Evolutionary conservation across 2,888 invertebrate species (phyloP), one percentile per base, ranked within the genome.

Genomic region (Diogma glabrata): DNA sequence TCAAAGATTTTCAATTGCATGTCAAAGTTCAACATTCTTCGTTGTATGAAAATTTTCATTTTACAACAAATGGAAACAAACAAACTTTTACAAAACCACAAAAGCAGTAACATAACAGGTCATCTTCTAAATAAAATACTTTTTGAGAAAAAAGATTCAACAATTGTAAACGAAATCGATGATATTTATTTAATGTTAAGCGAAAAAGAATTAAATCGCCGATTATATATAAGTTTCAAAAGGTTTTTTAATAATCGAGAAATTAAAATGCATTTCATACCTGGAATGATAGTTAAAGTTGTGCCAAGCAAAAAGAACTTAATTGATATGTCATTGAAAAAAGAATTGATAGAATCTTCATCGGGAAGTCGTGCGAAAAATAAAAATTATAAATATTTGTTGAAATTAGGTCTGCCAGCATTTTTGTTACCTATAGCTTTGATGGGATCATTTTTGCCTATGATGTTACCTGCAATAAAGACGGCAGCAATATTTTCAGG

Each of bases 361-460:
- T 8, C 7, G n/a, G 17, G 17, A 1, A 16, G 46, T 8, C 17
- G 30, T 45, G 51, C 63, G 52, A 56, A 56, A 3, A 56, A 52
- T 22, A 59, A 60, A 66, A 53, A 59, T 57, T 10, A 62, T 62
- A 26, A 56, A 17, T 51, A 53, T 47, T 62, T 70, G 57, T 53
- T 70, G 36, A 67, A 70, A 53, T 63, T 70, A 60, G 70, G 69
- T 0, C 65, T 79, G 40, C 81, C 81, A 1, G 70, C 76, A 24
- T 59, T 82, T 49, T 60, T 81, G 17, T 63, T 81, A 54, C 83
- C 83, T 1, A 79, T 79, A 1, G 71, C 83, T 3, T 61, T 82
- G 1, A 72, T 83, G 72, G 77, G 82, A 1, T 81, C 81, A 10
- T 67, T 83, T 46, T 64, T 83, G 60, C 84, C 84, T 0, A 83